Conservation (phyloP, 1,140 invertebrate genomes). For the Littorina saxatilis region DNA sequence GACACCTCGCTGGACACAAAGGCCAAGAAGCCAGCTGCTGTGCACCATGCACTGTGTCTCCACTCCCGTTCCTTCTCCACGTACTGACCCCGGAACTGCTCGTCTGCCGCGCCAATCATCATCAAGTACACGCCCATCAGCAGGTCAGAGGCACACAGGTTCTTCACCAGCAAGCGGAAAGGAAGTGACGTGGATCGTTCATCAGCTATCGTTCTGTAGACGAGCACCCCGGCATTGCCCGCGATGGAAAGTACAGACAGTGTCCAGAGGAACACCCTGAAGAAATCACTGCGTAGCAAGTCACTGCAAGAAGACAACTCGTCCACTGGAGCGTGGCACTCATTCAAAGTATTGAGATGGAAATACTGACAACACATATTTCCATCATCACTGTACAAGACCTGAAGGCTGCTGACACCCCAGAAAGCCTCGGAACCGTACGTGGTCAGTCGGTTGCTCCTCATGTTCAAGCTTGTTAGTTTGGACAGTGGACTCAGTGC, state of each 20-base stretch:
- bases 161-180: constrained; percentile 52
- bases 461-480: constrained; percentile 37
- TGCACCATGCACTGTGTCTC: constrained; percentile 55
- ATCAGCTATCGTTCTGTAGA: constrained; percentile 37
- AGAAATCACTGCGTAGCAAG: constrained; percentile 40
- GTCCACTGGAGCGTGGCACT: constrained; percentile 46
- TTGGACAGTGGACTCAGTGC: background rate
- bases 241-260: constrained; percentile 43
- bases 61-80: constrained; percentile 52
- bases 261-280: constrained; percentile 50
- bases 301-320: constrained; percentile 55
- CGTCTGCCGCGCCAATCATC: constrained; percentile 63
- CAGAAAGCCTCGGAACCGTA: constrained; percentile 43
- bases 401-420: constrained; percentile 35
- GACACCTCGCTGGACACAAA: constrained; percentile 62
- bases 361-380: constrained; percentile 50
- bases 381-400: constrained; percentile 42
- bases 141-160: constrained; percentile 61
- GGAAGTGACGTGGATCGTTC: constrained; percentile 38
- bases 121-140: constrained; percentile 67
- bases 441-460: constrained; percentile 32
- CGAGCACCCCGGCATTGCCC: constrained; percentile 51
- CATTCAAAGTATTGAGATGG: constrained; percentile 19
- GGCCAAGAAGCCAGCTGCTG: constrained; percentile 58
- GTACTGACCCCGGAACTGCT: constrained; percentile 56